These are phyloP conservation scores for Ancistrus triradiatus DNA, from an alignment of 2,113 vertebrate genomes.

Conservation along the genomic window DNA sequence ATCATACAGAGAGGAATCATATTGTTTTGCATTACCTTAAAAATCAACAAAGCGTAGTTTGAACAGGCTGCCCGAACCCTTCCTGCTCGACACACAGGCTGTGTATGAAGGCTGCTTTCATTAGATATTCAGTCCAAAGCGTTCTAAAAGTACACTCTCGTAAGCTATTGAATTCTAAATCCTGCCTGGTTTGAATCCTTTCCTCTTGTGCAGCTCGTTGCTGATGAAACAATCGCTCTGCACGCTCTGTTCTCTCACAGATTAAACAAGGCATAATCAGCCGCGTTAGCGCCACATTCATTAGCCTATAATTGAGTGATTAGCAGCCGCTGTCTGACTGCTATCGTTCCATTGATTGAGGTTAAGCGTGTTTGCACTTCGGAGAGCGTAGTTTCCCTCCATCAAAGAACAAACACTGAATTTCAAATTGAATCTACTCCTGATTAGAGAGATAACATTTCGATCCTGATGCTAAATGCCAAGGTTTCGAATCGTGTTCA, in stretches of 20 bases:
- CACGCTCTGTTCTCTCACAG: slow-evolving; percentile 47
- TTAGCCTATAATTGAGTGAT: slow-evolving; percentile 53
- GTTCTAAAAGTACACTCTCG: too few species aligned
- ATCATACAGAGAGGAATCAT: too few species aligned
- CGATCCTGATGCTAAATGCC: neutral
- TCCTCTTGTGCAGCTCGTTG: neutral
- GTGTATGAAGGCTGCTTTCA: too few species aligned
- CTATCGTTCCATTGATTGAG: slow-evolving; percentile 27
- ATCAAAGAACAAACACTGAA: slow-evolving; percentile 14
- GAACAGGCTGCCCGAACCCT: too few species aligned
- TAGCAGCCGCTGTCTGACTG: slow-evolving; percentile 45
- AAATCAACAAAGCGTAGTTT: too few species aligned
- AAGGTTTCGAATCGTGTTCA: slow-evolving; percentile 3
- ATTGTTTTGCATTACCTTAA: too few species aligned
- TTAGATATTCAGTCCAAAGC: too few species aligned
- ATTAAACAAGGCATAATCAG: slow-evolving; percentile 32
- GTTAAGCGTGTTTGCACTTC: slow-evolving; percentile 15
- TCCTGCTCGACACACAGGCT: too few species aligned
- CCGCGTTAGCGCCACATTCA: slow-evolving; percentile 24
- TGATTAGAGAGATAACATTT: neutral
- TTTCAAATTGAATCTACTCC: slow-evolving; percentile 1
- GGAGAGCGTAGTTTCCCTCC: slow-evolving; percentile 24
- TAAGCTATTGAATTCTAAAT: too few species aligned
- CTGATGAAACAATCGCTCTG: slow-evolving; percentile 5
- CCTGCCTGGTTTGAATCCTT: too few species aligned